These are phyloP conservation scores for Noctilio leporinus DNA, from an alignment of 2,113 vertebrate species.

Conservation along the genomic window DNA sequence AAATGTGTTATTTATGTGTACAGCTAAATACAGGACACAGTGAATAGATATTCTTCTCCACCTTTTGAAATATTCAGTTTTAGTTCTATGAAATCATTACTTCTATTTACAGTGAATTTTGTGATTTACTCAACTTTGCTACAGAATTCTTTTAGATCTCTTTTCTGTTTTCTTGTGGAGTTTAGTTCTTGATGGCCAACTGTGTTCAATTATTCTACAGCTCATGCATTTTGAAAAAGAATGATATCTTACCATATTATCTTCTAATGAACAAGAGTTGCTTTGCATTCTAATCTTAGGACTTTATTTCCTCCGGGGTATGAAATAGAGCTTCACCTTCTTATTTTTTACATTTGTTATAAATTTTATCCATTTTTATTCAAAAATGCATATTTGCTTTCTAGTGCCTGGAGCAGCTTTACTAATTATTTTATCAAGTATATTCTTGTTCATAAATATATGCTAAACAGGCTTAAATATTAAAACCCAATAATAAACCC, in stretches of 20 bases:
- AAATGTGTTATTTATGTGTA: neutral
- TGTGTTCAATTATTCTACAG: constrained; percentile 48
- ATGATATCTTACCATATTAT: constrained; percentile 34
- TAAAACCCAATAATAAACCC: constrained; percentile 35
- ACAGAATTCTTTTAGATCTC: neutral
- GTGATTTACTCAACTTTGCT: neutral
- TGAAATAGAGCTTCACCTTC: constrained; percentile 27
- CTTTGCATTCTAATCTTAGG: constrained; percentile 25
- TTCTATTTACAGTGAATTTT: neutral
- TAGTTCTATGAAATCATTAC: neutral
- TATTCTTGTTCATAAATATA: constrained; percentile 43
- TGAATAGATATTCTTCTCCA: neutral
- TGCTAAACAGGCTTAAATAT: constrained; percentile 47
- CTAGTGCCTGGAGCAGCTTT: constrained; percentile 41
- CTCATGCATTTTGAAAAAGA: constrained; percentile 45
- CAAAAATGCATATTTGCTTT: constrained; percentile 33
- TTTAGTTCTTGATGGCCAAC: constrained; percentile 30
- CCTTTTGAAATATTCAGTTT: neutral
- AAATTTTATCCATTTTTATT: constrained; percentile 25
- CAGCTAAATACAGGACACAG: neutral
- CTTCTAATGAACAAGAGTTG: constrained; percentile 32
- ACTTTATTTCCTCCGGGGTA: constrained; percentile 8
- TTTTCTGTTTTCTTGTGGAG: constrained; percentile 9
- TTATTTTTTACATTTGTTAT: constrained; percentile 39
- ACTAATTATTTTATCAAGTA: constrained; percentile 71